Base-by-base conservation (phyloP, 2,888 invertebrate species). In the Melitaea athalia region DNA sequence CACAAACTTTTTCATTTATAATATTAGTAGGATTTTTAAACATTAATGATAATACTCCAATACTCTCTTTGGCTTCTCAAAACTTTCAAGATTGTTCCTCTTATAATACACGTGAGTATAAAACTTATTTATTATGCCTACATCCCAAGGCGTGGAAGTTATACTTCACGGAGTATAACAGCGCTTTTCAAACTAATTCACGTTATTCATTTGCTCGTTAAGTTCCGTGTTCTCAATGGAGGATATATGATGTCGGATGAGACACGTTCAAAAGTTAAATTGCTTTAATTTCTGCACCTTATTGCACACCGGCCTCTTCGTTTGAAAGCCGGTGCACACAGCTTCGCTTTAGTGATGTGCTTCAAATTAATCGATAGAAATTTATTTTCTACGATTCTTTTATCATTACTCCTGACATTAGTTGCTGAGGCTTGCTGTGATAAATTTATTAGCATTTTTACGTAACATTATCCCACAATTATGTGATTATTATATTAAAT, bases 201-300 rank as follows among this genome's bases (percentile, higher is more conserved):
- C 49, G 53, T 64, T 63, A 66, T 71, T 63, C 63, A 81, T 81
- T 80, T 77, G 73, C 76, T 76, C 75, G 74, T 79, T 79, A 81
- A 74, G 67, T 73, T 75, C 73, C 69, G 63, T 72, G 69, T 70
- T 66, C 64, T 69, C 70, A 72, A 71, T 75, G 75, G 76, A 73
- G 76, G 79, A 78, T 67, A 61, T 76, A 78, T 81, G 78, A 79
- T 73, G 77, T 76, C 76, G 78, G 75, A 79, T 79, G 79, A 80
- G 80, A 86, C 84, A 86, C 82, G 83, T 86, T 85, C 85, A 83
- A 84, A 91, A 88, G 90, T 89, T 87, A 91, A 91, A 91, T 91
- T 88, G 86, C 85, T 85, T 87, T 91, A 88, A 91, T 91, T 91
- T 88, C 86, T 81, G 85, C 86, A 90, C 85, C 88, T 88, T 88